These are phyloP conservation scores for Heteractis magnifica DNA, from an alignment of 92 coral and sea anemone species.

Conservation along the genomic window DNA sequence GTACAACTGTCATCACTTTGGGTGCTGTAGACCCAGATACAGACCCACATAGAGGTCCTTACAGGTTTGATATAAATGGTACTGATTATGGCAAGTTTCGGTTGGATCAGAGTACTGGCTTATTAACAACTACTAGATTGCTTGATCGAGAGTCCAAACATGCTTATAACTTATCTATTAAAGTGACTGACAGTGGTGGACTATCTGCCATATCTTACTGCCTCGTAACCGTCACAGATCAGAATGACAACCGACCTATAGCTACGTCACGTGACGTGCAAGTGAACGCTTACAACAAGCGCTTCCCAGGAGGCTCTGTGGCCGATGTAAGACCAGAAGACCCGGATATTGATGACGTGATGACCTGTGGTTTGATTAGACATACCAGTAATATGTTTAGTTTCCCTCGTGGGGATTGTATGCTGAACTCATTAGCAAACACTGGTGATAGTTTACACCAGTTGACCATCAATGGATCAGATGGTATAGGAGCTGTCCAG, in stretches of 20 bases:
- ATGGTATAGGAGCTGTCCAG: constrained; percentile 59
- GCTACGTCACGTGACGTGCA: constrained; percentile 72
- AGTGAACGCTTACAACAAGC: constrained; percentile 64
- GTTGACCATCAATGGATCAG: constrained; percentile 77
- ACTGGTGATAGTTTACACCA: constrained; percentile 46
- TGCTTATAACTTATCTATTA: constrained; percentile 58
- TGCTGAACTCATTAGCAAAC: constrained; percentile 47
- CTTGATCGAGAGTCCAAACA: constrained; percentile 74
- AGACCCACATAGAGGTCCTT: constrained; percentile 89
- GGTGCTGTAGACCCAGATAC: constrained; percentile 72
- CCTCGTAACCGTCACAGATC: constrained; percentile 67
- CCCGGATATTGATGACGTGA: constrained; percentile 68
- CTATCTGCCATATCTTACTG: constrained; percentile 67
- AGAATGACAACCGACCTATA: constrained; percentile 82
- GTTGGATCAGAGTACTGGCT: constrained; percentile 54
- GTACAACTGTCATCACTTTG: constrained; percentile 66
- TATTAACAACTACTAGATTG: constrained; percentile 54
- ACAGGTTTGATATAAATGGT: constrained; percentile 59
- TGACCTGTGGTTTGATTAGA: constrained; percentile 62
- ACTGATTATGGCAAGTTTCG: constrained; percentile 70
- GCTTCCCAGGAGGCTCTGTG: constrained; percentile 70
- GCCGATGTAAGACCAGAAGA: constrained; percentile 85
- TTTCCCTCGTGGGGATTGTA: constrained; percentile 72
- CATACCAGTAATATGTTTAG: constrained; percentile 58
- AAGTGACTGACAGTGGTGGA: constrained; percentile 69